A percentile compares a stretch with the other conserved stretches of the same genome.
These are phyloP conservation scores for Rhabdophis nuchalis DNA, from an alignment of 2,797 vertebrate species.

Conservation along the genomic window DNA sequence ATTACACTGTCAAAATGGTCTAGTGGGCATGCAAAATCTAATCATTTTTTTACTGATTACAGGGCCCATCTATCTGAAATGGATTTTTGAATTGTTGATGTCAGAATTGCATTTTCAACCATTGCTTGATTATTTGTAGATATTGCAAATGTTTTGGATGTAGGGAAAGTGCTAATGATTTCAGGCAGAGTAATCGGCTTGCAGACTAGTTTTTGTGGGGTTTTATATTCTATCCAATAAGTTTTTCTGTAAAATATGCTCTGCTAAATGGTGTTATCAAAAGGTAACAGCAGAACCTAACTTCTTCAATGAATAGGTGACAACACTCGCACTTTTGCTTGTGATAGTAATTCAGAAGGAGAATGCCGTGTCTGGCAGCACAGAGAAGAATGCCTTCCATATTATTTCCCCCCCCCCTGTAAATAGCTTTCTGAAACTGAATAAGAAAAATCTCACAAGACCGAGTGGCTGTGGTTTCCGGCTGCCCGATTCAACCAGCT, in stretches of 20 bases:
- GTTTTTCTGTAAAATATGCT: constrained; percentile 43
- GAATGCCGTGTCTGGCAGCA: constrained; percentile 4
- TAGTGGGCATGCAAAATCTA: constrained; percentile 52
- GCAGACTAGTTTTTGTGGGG: constrained; percentile 41
- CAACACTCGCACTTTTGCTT: constrained; percentile 33
- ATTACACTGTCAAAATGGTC: constrained; percentile 57
- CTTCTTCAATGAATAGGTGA: constrained; percentile 41
- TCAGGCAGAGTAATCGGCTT: constrained; percentile 47
- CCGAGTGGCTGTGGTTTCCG: too few relatives aligned
- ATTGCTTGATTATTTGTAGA: constrained; percentile 52
- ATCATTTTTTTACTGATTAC: constrained; percentile 60
- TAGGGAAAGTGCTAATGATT: constrained; percentile 39
- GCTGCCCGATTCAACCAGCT: too few relatives aligned
- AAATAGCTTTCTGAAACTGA: constrained; percentile 30
- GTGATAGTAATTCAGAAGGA: constrained; percentile 36
- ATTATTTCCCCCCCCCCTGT: not conserved
- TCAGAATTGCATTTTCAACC: constrained; percentile 37
- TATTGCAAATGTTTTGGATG: constrained; percentile 40
- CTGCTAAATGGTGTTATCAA: constrained; percentile 23
- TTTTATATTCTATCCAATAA: constrained; percentile 26
- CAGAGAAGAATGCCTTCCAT: not conserved
- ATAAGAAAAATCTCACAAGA: not conserved
- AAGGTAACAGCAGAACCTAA: constrained; percentile 31
- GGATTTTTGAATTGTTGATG: constrained; percentile 52
- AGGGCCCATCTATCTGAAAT: constrained; percentile 57